Conservation (phyloP, 2,888 invertebrate genomes). For the Catonia carolina region DNA sequence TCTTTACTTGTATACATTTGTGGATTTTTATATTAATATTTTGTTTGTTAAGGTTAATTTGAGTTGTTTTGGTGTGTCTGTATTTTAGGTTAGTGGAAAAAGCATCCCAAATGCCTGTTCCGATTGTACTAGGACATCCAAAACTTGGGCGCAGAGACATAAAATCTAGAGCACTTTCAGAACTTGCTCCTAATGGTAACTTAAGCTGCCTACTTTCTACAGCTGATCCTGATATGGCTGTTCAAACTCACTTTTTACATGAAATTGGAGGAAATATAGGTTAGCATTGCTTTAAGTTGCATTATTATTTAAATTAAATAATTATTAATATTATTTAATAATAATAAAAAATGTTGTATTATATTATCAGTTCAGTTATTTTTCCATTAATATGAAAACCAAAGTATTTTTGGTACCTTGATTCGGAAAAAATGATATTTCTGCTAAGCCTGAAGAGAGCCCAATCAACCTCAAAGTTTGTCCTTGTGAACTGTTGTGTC, state of each 20-base stretch:
- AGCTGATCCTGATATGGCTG: slow-evolving; percentile 40
- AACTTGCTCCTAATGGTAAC: slow-evolving; percentile 39
- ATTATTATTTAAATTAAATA: too few relatives aligned
- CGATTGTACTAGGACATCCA: slow-evolving; percentile 1
- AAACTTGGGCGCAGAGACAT: slow-evolving; percentile 32
- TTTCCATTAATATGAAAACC: not conserved
- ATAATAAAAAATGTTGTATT: not conserved
- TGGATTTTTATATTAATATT: too few relatives aligned
- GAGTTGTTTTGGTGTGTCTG: too few relatives aligned
- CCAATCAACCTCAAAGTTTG: too few relatives aligned
- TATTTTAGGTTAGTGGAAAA: slow-evolving; percentile 36
- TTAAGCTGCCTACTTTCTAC: slow-evolving; percentile 41
- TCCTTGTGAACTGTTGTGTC: too few relatives aligned
- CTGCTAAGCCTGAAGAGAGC: too few relatives aligned
- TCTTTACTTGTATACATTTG: too few relatives aligned
- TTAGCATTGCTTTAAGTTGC: slow-evolving; percentile 36
- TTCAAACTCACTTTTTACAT: slow-evolving; percentile 44
- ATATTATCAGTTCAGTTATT: not conserved
- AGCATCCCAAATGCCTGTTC: slow-evolving; percentile 26
- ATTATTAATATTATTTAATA: too few relatives aligned
- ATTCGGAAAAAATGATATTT: too few relatives aligned
- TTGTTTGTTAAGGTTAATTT: too few relatives aligned
- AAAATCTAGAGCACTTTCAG: slow-evolving; percentile 37
- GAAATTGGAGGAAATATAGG: slow-evolving; percentile 51
- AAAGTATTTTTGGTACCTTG: not conserved